Evolutionary conservation across 2,797 vertebrate genomes (phyloP).

Genomic region (Tragopan temminckii): DNA sequence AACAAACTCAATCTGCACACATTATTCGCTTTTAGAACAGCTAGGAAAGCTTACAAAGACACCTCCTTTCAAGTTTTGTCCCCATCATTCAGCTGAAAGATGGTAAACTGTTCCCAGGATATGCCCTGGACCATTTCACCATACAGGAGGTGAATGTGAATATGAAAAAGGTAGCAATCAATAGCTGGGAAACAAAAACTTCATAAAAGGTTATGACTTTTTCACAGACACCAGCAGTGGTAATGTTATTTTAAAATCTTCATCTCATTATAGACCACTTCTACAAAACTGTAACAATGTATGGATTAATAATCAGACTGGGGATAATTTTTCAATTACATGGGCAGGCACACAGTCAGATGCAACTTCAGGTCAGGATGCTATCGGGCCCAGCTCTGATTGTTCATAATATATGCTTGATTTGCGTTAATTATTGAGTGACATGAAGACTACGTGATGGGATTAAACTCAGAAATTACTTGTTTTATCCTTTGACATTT

Average conservation of each 20-base stretch:
- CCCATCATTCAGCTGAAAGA: background rate
- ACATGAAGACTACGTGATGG: background rate
- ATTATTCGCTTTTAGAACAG: background rate
- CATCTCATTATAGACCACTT: background rate
- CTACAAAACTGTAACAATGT: background rate
- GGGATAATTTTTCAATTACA: background rate
- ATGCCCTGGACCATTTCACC: background rate
- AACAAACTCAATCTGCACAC: background rate
- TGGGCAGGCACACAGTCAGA: background rate
- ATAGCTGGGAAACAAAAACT: background rate
- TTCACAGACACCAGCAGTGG: background rate
- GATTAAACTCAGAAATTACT: background rate
- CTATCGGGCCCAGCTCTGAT: background rate
- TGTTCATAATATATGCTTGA: background rate
- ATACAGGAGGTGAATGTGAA: background rate
- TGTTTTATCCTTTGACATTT: background rate
- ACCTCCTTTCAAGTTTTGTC: background rate
- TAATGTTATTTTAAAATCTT: background rate
- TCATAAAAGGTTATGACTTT: rapidly evolving
- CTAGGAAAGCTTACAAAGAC: background rate
- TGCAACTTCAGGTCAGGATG: background rate
- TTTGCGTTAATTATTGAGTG: background rate
- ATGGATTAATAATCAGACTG: background rate
- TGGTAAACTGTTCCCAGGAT: background rate
- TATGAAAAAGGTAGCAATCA: background rate